Evolutionary conservation across 2,113 vertebrate genomes (phyloP), one percentile per base, ranked within the genome.

Genomic region (Bos indicus): DNA sequence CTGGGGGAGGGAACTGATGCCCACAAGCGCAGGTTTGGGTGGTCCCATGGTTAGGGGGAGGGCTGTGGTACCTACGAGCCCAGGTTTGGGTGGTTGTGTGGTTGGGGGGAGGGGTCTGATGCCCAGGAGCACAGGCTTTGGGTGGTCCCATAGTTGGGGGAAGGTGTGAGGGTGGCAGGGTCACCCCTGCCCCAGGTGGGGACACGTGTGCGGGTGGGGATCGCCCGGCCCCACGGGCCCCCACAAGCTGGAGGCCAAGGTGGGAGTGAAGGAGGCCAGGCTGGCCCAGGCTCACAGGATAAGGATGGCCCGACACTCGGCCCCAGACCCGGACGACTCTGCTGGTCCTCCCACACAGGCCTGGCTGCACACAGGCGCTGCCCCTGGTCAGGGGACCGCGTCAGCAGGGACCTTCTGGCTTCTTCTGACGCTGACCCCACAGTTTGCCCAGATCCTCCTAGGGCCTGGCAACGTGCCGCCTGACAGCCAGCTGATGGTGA

Each of bases 11-110:
- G 59, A 13, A 0, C 0, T 60, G 26, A 28, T 28, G 11, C 26
- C 12, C 5, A 60, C 11, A 0, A 60, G 59, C 2, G 0, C 59
- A 60, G 26, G 59, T 60, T 30, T 60, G 59, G 59, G 26, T 60
- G 26, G 59, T 60, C 6, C 2, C 2, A 2, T 28, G 26, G 57
- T 28, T 60, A 5, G 5, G 57, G 11, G 57, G 10, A 59, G 57
- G 25, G 25, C 0, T 11, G 10, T 59, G 25, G 26, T 10, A 0
- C 25, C 2, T 1, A 59, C 4, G 2, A 59, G 57, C 0, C 0
- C 57, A 59, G 57, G 25, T 59, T 26, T 25, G 57, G 57, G 23
- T 59, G 23, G 57, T 26, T 43, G 43, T 0, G 2, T 15, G 13
- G 59, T 28, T 60, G 26, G 23, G 40, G 0, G 7, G 59, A 62